Evolutionary conservation across 1,140 invertebrate genomes (phyloP).

Genomic region (Steinernema khuongi): DNA sequence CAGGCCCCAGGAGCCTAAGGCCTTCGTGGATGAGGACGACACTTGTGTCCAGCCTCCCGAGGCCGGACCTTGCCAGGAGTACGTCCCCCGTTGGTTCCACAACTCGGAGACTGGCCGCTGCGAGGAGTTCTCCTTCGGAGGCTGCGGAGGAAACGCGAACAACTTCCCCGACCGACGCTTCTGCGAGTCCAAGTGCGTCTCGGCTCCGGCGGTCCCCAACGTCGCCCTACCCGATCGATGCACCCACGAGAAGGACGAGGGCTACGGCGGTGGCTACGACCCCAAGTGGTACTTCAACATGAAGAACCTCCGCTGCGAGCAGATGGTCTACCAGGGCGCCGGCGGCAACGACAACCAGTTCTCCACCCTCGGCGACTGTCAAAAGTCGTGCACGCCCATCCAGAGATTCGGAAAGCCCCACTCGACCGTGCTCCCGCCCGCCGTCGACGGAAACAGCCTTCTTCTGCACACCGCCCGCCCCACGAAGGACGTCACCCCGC

Average conservation of each 20-base stretch:
- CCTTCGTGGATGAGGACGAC: too few species aligned
- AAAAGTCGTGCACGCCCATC: slow-evolving; percentile 66
- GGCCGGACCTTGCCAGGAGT: slow-evolving; percentile 73
- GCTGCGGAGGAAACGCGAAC: slow-evolving; percentile 58
- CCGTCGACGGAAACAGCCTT: not conserved
- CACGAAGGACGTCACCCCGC: slow-evolving; percentile 9
- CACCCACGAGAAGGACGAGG: slow-evolving; percentile 69
- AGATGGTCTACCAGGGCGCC: slow-evolving; percentile 69
- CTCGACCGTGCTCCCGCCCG: not conserved
- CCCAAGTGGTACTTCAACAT: slow-evolving; percentile 73
- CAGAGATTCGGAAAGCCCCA: not conserved
- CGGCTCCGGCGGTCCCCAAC: slow-evolving; percentile 36
- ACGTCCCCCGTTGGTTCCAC: slow-evolving; percentile 72
- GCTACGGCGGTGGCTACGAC: slow-evolving; percentile 60
- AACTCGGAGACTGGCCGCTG: slow-evolving; percentile 71
- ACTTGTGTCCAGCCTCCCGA: slow-evolving; percentile 73
- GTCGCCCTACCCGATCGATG: slow-evolving; percentile 66
- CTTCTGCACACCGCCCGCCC: not conserved
- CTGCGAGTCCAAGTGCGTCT: slow-evolving; percentile 71
- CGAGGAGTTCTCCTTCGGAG: slow-evolving; percentile 71
- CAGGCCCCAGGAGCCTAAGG: not conserved
- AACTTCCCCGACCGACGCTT: slow-evolving; percentile 59
- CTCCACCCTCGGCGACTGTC: slow-evolving; percentile 74
- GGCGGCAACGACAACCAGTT: slow-evolving; percentile 83
- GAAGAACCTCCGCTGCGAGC: slow-evolving; percentile 70